These are phyloP conservation scores for Dinoponera quadriceps DNA, from an alignment of 1,140 invertebrate genomes.

Conservation along the genomic window DNA sequence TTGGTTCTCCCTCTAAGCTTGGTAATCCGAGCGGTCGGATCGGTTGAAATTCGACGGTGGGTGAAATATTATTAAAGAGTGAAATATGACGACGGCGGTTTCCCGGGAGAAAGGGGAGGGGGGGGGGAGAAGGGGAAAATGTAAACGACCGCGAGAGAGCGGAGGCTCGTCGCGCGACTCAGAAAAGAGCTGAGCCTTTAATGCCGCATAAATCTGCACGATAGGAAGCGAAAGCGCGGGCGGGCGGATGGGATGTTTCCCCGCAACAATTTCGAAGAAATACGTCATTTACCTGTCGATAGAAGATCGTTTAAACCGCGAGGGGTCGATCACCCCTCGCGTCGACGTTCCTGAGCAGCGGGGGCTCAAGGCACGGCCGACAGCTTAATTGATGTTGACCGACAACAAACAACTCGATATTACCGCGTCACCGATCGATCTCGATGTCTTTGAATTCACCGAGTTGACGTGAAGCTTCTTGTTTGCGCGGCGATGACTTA, in stretches of 20 bases:
- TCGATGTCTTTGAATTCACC: slow-evolving; percentile 49
- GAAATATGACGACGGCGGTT: slow-evolving; percentile 38
- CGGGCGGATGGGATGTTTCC: slow-evolving; percentile 29
- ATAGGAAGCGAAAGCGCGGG: background rate
- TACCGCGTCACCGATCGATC: slow-evolving; percentile 48
- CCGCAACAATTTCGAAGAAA: slow-evolving; percentile 49
- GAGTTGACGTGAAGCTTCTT: slow-evolving; percentile 48
- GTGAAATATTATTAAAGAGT: slow-evolving; percentile 64
- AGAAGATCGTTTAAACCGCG: slow-evolving; percentile 19
- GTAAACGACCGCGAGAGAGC: slow-evolving; percentile 3
- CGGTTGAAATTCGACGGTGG: slow-evolving; percentile 58
- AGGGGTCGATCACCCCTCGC: slow-evolving; percentile 48
- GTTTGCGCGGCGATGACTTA: slow-evolving; percentile 24
- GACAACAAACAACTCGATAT: slow-evolving; percentile 67
- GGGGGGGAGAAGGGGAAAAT: background rate
- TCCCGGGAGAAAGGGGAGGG: background rate
- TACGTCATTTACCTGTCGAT: slow-evolving; percentile 35
- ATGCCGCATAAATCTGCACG: slow-evolving; percentile 53
- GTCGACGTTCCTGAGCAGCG: slow-evolving; percentile 18
- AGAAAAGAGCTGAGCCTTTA: slow-evolving; percentile 39
- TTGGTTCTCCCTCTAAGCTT: slow-evolving; percentile 13
- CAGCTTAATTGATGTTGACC: slow-evolving; percentile 71
- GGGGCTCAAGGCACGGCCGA: slow-evolving; percentile 41
- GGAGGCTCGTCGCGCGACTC: background rate
- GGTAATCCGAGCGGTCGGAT: slow-evolving; percentile 53